Conservation (phyloP, 2,113 vertebrate species). For the Hymenochirus boettgeri region DNA sequence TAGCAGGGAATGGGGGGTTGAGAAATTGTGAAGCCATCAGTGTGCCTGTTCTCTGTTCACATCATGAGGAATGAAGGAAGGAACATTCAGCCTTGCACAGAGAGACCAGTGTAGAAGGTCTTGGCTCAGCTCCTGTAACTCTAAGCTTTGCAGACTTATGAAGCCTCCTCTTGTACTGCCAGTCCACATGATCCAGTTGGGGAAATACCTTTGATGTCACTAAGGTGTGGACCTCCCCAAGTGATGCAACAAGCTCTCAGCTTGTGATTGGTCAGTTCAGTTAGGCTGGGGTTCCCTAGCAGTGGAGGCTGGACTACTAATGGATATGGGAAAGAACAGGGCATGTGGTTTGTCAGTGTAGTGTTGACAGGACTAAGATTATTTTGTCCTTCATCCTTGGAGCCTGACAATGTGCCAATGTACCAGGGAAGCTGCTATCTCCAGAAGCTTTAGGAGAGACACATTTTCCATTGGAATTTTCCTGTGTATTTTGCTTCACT, state of each 20-base stretch:
- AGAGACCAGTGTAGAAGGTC: slow-evolving; percentile 26
- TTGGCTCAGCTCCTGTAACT: slow-evolving; percentile 29
- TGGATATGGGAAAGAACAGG: neutral
- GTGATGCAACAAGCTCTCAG: slow-evolving; percentile 12
- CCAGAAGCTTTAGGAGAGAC: neutral
- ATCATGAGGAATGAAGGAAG: slow-evolving; percentile 10
- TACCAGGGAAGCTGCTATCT: slow-evolving; percentile 18
- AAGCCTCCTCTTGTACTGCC: slow-evolving; percentile 38
- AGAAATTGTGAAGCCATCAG: neutral
- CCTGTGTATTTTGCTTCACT: slow-evolving; percentile 6
- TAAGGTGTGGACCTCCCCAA: slow-evolving; percentile 3
- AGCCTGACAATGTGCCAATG: neutral
- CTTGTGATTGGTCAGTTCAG: slow-evolving; percentile 11
- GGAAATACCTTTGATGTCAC: slow-evolving; percentile 37
- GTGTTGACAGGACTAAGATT: slow-evolving; percentile 22
- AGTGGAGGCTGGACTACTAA: neutral
- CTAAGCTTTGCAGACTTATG: slow-evolving; percentile 12
- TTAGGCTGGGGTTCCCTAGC: slow-evolving; percentile 25
- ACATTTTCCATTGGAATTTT: slow-evolving; percentile 12
- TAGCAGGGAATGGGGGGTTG: neutral
- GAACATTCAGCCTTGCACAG: slow-evolving; percentile 14
- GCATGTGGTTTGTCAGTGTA: neutral
- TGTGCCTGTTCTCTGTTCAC: slow-evolving; percentile 14
- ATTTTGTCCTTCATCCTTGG: neutral
- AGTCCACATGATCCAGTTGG: slow-evolving; percentile 15